phyloP scores from a whole-genome alignment of 2,113 vertebrate species.

The Psephotus haematonotus region DNA sequence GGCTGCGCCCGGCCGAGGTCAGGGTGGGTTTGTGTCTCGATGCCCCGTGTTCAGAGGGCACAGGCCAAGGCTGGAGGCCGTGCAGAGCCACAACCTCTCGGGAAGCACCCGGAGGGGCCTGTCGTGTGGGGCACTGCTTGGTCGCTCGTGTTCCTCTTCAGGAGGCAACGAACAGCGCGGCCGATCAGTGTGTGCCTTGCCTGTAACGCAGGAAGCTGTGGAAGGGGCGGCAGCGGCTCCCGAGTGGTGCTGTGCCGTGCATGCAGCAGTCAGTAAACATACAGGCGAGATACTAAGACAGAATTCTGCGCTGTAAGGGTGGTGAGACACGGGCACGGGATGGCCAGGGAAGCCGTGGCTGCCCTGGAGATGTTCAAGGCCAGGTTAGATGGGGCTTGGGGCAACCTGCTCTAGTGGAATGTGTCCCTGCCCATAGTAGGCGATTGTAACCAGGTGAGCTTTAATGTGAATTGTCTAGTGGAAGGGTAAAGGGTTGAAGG shows the following conservation, averaged over 20 bases:
- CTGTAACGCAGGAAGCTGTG: too few species aligned
- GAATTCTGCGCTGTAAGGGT: too few species aligned
- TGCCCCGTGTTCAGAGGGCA: accelerated
- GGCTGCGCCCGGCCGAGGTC: background rate
- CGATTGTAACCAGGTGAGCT: background rate
- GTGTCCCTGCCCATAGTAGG: background rate
- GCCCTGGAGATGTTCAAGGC: background rate
- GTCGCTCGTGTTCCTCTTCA: background rate
- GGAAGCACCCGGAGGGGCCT: background rate
- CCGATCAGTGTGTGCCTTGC: accelerated
- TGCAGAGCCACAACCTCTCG: background rate
- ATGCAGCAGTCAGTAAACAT: background rate
- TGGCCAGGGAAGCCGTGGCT: background rate
- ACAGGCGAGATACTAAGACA: background rate
- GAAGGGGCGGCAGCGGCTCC: background rate
- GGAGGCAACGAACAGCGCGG: too few species aligned
- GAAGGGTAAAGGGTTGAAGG: background rate
- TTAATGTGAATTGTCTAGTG: background rate
- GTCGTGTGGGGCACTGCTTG: background rate
- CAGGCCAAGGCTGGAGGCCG: background rate
- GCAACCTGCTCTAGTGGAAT: background rate
- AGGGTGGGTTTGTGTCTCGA: background rate
- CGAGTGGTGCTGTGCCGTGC: background rate
- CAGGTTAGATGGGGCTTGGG: background rate
- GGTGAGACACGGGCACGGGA: background rate